These are phyloP conservation scores for Ophioderma brevispina DNA, from an alignment of 35 echinoderm and acorn worm species.

Conservation along the genomic window DNA sequence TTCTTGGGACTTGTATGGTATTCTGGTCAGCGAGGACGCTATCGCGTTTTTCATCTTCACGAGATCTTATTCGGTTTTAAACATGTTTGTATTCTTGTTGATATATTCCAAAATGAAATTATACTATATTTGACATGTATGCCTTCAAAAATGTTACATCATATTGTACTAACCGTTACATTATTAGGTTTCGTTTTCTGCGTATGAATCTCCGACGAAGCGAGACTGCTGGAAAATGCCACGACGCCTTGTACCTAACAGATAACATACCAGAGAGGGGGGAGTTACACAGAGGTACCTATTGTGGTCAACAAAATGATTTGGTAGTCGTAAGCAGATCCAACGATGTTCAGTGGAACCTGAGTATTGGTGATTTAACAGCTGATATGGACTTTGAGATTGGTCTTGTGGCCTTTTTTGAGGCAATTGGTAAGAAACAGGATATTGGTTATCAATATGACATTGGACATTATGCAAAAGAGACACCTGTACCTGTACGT, in stretches of 20 bases:
- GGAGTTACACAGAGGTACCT: slow-evolving; percentile 42
- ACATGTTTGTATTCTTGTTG: no score
- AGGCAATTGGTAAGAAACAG: slow-evolving; percentile 58
- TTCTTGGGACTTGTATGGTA: no score
- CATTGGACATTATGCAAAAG: background rate
- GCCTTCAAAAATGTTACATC: no score
- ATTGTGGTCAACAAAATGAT: slow-evolving; percentile 48
- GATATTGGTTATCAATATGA: background rate
- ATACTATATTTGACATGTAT: no score
- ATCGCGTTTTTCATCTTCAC: no score
- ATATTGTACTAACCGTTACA: no score
- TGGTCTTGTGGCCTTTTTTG: slow-evolving; percentile 51
- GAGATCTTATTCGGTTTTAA: no score
- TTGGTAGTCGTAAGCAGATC: slow-evolving; percentile 47
- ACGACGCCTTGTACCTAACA: slow-evolving; percentile 63
- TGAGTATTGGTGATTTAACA: slow-evolving; percentile 43
- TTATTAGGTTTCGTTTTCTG: slow-evolving; percentile 78
- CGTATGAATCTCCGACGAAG: slow-evolving; percentile 61
- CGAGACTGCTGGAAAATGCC: slow-evolving; percentile 33
- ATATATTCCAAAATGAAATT: no score
- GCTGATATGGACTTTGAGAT: slow-evolving; percentile 54
- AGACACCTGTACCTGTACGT: background rate
- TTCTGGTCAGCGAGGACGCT: no score
- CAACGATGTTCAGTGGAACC: slow-evolving; percentile 48
- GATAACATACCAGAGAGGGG: slow-evolving; percentile 50